Evolutionary conservation across 92 coral and sea anemone species (phyloP).

Genomic region (Bergia puertoricense): DNA sequence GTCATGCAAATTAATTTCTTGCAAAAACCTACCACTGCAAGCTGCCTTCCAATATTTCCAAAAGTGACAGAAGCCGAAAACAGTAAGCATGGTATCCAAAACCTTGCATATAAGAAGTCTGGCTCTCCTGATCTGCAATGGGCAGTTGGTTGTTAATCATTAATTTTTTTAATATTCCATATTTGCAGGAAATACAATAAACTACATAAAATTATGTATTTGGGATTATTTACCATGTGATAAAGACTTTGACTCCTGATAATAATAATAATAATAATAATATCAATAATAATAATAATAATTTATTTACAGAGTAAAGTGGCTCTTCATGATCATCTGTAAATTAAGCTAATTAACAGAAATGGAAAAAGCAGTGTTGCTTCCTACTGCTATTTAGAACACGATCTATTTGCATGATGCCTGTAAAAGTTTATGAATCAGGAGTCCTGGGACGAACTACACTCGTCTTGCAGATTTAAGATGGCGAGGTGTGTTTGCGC

Average conservation of each 20-base stretch:
- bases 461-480: too few species aligned
- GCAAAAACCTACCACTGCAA: conserved; percentile 81
- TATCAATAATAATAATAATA: not conserved
- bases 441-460: too few species aligned
- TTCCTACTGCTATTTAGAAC: too few species aligned
- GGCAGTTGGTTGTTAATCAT: not conserved
- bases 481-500: too few species aligned
- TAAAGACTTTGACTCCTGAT: not conserved
- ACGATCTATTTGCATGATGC: too few species aligned
- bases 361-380: not conserved
- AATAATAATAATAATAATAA: too few species aligned
- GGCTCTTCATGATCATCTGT: too few species aligned
- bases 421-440: too few species aligned
- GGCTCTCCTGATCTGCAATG: conserved; percentile 56
- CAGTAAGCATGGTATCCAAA: conserved; percentile 85
- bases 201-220: not conserved
- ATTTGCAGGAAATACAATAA: not conserved
- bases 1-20: too few species aligned
- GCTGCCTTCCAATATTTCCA: conserved; percentile 97
- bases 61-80: conserved; percentile 93
- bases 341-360: too few species aligned
- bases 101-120: conserved; percentile 61
- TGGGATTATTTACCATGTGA: not conserved
- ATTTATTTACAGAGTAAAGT: not conserved
- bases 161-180: too few species aligned